Percentiles rank a stretch among this genome's conserved stretches.
Evolutionary conservation across 2,113 vertebrate genomes (phyloP).

Genomic region (Sarotherodon lohbergeri): DNA sequence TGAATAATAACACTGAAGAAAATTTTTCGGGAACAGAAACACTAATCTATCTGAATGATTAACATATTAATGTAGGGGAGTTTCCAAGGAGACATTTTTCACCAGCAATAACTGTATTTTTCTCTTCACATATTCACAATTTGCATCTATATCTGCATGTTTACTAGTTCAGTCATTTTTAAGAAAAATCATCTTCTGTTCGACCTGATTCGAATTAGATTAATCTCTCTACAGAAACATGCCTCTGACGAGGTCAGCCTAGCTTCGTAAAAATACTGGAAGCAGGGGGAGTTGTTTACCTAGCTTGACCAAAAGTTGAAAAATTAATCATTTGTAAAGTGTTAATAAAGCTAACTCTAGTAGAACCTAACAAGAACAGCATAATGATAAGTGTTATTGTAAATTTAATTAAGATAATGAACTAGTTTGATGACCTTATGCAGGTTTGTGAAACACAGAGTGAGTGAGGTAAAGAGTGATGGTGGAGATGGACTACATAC

Average conservation of each 20-base stretch:
- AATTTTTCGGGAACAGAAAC: fast-evolving
- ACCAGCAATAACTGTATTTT: fast-evolving
- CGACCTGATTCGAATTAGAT: neutral
- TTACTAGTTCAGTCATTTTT: fast-evolving
- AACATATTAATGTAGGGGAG: neutral
- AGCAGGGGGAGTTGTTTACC: fast-evolving
- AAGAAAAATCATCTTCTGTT: fast-evolving
- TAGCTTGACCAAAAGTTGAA: neutral
- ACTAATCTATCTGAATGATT: neutral
- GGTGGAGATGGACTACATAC: neutral
- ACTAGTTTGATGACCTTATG: too few species aligned
- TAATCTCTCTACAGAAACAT: neutral
- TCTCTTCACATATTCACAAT: neutral
- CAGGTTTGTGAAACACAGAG: too few species aligned
- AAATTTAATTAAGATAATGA: neutral
- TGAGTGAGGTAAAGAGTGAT: neutral
- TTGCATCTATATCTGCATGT: neutral
- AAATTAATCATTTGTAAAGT: fast-evolving
- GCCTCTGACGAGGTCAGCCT: fast-evolving
- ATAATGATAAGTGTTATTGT: neutral
- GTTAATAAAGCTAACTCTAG: neutral
- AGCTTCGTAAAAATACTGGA: neutral
- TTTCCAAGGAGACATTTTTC: fast-evolving
- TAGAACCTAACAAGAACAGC: neutral
- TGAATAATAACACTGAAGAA: neutral